A percentile compares a stretch with the other conserved stretches of the same genome.
These are phyloP conservation scores for Drosophila eugracilis DNA, from an alignment of 1,140 invertebrate genomes.

Conservation along the genomic window DNA sequence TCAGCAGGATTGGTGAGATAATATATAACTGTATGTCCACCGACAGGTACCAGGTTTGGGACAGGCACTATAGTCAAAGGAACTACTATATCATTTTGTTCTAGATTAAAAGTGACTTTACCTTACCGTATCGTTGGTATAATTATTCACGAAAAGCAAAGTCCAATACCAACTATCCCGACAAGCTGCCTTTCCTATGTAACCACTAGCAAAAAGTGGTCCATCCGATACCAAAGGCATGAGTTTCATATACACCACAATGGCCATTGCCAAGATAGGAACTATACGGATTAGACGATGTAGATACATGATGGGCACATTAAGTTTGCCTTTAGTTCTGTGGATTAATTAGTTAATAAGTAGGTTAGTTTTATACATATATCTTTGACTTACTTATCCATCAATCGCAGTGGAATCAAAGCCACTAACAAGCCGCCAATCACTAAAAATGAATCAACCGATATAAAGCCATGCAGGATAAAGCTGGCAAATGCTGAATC, in stretches of 20 bases:
- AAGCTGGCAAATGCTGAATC: not conserved
- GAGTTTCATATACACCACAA: not conserved
- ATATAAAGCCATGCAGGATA: not conserved
- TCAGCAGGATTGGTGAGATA: not conserved
- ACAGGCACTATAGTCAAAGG: not conserved
- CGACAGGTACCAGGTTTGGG: not conserved
- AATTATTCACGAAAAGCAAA: not conserved
- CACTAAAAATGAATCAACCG: not conserved
- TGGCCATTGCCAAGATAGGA: not conserved
- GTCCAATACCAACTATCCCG: not conserved
- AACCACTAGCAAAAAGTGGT: not conserved
- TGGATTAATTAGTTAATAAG: not conserved
- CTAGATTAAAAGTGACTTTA: too few species aligned
- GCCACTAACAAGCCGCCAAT: not conserved
- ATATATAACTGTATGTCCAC: slow-evolving; percentile 1
- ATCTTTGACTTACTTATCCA: not conserved
- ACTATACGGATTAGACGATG: not conserved
- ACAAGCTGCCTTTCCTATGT: not conserved
- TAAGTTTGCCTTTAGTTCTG: not conserved
- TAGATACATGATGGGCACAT: not conserved
- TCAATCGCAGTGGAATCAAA: not conserved
- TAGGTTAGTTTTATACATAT: not conserved
- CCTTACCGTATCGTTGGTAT: not conserved
- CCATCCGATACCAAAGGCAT: not conserved
- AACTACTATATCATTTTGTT: not conserved